Evolutionary conservation across 2,888 invertebrate species (phyloP).

Genomic region (Antitype chi): DNA sequence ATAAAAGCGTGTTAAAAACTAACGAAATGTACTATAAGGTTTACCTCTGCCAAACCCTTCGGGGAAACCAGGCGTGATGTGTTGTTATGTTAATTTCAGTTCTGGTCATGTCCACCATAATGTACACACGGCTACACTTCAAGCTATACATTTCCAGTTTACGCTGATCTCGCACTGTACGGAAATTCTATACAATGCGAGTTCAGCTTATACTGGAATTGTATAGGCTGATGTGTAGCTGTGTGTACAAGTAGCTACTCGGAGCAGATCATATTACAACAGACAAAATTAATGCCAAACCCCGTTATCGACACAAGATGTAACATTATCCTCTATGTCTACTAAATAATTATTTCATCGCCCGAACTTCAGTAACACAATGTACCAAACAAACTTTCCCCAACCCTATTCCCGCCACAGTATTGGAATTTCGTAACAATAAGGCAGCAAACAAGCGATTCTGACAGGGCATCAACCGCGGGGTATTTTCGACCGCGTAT

Average conservation of each 20-base stretch:
- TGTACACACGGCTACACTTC: neutral
- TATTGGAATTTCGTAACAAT: conserved; percentile 47
- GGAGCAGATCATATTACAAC: neutral
- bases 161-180: too few species aligned
- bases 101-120: neutral
- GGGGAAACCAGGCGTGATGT: too few species aligned
- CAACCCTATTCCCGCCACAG: neutral
- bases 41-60: too few species aligned
- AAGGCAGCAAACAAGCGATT: conserved; percentile 34
- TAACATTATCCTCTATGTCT: neutral
- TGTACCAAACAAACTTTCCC: conserved; percentile 2
- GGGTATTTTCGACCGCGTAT: conserved; percentile 52
- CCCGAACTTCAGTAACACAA: conserved; percentile 4
- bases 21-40: too few species aligned
- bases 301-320: neutral
- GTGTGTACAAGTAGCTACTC: neutral
- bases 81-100: too few species aligned
- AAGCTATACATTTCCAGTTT: too few species aligned
- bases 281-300: neutral
- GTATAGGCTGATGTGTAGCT: too few species aligned
- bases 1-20: too few species aligned
- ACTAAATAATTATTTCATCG: conserved; percentile 19
- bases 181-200: too few species aligned
- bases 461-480: conserved; percentile 52
- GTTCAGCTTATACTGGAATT: too few species aligned